phyloP scores from a whole-genome alignment of 2,797 vertebrate species.

The Microhierax caerulescens region DNA sequence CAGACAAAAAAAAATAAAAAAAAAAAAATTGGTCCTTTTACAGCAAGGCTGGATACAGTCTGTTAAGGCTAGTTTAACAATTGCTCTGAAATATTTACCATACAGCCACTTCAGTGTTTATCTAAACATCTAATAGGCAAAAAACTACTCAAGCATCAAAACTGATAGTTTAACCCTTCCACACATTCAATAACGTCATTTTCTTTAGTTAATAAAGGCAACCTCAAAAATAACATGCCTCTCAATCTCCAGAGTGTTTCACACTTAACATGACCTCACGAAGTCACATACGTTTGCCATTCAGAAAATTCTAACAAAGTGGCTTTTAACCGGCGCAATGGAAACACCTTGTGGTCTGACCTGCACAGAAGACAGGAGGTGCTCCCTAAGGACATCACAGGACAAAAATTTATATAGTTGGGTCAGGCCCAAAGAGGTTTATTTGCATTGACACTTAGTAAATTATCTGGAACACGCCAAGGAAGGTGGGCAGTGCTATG shows the following conservation, averaged over 20 bases:
- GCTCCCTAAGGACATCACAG: neutral
- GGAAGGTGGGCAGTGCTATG: neutral
- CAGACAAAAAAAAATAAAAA: neutral
- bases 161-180: neutral
- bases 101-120: neutral
- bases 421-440: neutral
- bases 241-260: neutral
- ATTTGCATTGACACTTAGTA: neutral
- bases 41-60: neutral
- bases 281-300: neutral
- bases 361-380: neutral
- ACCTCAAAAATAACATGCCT: neutral
- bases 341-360: neutral
- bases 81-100: neutral
- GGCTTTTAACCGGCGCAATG: neutral
- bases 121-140: neutral
- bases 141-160: neutral
- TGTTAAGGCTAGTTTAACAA: neutral
- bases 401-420: neutral
- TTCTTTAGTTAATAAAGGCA: neutral
- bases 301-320: neutral
- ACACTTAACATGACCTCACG: fast-evolving
- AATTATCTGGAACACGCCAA: neutral
- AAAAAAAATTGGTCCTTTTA: neutral
- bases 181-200: fast-evolving